Evolutionary conservation across 2,113 vertebrate genomes (phyloP).

Genomic region (Atractosteus spatula): DNA sequence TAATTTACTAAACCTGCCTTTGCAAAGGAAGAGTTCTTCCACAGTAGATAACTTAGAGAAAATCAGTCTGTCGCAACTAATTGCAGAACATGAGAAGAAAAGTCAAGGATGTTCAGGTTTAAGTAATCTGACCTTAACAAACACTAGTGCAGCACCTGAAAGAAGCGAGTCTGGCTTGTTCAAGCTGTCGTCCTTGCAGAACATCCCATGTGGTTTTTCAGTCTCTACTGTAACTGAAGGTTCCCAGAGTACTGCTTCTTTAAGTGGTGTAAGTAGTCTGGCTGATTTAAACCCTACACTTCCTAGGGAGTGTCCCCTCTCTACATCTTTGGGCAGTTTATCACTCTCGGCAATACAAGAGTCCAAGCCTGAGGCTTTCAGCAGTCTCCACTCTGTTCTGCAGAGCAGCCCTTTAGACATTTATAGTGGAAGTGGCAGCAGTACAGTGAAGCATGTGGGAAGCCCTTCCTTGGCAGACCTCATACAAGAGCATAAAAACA

Average conservation of each 20-base stretch:
- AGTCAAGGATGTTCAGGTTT: conserved; percentile 18
- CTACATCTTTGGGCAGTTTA: conserved; percentile 59
- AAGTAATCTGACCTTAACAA: not conserved
- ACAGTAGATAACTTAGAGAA: conserved; percentile 34
- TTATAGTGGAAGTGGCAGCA: conserved; percentile 33
- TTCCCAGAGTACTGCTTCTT: not conserved
- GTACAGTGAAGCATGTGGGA: conserved; percentile 49
- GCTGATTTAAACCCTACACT: not conserved
- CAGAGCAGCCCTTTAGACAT: conserved; percentile 46
- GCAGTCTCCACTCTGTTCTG: conserved; percentile 51
- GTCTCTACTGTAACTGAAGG: not conserved
- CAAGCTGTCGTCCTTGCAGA: not conserved
- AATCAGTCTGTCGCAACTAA: conserved; percentile 31
- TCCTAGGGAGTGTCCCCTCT: conserved; percentile 41
- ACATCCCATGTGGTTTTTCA: not conserved
- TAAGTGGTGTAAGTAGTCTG: not conserved
- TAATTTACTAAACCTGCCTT: conserved; percentile 41
- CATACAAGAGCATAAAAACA: conserved; percentile 75
- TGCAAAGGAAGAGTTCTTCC: conserved; percentile 45
- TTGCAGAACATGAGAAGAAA: conserved; percentile 13
- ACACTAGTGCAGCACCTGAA: not conserved
- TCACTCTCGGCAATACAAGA: conserved; percentile 50
- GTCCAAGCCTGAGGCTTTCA: conserved; percentile 35
- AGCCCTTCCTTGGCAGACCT: conserved; percentile 79
- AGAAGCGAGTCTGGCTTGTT: not conserved